Percentiles rank a stretch among this genome's conserved stretches.
Evolutionary conservation across 2,888 invertebrate genomes (phyloP).

Genomic region (Vannuccia rotundouncinata): DNA sequence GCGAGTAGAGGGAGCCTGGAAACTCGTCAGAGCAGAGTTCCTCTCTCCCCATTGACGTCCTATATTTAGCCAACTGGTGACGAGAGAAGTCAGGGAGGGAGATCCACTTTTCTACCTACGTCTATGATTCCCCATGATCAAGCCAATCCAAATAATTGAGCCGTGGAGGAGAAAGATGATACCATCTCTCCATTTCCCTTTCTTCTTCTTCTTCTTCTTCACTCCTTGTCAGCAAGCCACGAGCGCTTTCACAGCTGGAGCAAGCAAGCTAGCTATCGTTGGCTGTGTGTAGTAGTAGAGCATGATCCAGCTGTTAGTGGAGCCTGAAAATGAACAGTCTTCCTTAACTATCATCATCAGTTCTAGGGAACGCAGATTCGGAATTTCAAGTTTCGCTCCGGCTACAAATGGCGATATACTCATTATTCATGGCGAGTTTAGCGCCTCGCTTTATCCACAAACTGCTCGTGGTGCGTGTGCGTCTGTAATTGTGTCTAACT

Average conservation of each 20-base stretch:
- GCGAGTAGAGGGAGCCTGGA: neutral
- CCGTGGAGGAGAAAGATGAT: neutral
- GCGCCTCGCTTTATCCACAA: neutral
- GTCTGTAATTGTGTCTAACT: too few species aligned
- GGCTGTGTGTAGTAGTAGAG: too few species aligned
- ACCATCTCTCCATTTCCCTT: neutral
- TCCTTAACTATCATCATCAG: too few species aligned
- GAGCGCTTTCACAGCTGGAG: too few species aligned
- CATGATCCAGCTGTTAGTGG: neutral
- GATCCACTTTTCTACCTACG: neutral
- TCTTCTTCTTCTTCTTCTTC: neutral
- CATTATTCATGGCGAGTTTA: neutral
- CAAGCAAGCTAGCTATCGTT: neutral
- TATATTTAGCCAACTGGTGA: conserved; percentile 1
- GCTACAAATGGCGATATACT: neutral
- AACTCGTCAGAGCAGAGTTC: neutral
- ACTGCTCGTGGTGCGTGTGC: too few species aligned
- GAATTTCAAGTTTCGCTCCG: neutral
- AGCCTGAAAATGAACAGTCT: neutral
- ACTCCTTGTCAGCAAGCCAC: neutral
- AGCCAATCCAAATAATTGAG: conserved; percentile 10
- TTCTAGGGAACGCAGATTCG: too few species aligned
- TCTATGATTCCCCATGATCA: neutral
- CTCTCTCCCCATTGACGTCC: neutral
- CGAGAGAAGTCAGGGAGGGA: neutral